Percentiles rank a stretch among this genome's conserved stretches.
Evolutionary conservation across 2,113 vertebrate species (phyloP).

Genomic region (Alligator sinensis): DNA sequence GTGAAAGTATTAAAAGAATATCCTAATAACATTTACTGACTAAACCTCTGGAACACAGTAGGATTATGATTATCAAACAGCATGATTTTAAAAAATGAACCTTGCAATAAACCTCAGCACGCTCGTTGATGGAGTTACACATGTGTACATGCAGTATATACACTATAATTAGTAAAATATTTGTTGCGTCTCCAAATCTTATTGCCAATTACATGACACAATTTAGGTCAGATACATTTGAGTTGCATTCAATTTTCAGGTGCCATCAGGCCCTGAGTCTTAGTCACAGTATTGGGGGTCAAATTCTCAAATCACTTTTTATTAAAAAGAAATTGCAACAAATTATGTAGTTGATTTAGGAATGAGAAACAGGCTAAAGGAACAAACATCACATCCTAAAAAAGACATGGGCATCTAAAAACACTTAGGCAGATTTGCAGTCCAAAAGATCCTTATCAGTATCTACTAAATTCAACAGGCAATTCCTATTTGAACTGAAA

Average conservation of each 20-base stretch:
- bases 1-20: neutral
- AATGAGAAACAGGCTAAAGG: too few species aligned
- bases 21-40: neutral
- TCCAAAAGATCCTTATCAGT: too few species aligned
- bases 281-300: rapidly evolving
- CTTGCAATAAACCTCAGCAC: too few species aligned
- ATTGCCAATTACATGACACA: neutral
- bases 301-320: neutral
- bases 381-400: too few species aligned
- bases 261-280: neutral
- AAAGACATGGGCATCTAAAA: too few species aligned
- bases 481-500: too few species aligned
- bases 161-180: neutral
- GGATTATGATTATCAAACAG: neutral
- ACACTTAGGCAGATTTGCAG: too few species aligned
- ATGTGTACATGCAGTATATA: neutral
- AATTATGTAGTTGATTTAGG: too few species aligned
- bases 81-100: neutral
- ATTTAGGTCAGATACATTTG: neutral
- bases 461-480: too few species aligned
- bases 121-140: neutral
- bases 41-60: neutral
- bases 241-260: neutral
- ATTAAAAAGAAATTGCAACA: too few species aligned
- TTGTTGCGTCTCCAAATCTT: neutral